phyloP scores from a whole-genome alignment of 2,113 vertebrate species.

The Azemiops feae region DNA sequence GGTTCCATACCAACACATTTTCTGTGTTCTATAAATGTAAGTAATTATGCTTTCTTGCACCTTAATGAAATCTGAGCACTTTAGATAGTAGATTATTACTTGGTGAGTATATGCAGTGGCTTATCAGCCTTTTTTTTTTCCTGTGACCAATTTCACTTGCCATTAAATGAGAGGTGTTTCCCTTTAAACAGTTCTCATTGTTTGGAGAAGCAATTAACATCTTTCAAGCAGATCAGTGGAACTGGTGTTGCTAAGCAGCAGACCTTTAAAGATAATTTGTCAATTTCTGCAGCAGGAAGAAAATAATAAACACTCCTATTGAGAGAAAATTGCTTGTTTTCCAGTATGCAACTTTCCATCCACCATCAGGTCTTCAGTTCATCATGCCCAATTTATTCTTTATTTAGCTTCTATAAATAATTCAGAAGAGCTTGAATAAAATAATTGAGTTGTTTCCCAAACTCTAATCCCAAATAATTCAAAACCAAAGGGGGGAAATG shows the following conservation, averaged over 20 bases:
- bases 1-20: not conserved
- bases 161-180: slow-evolving; percentile 43
- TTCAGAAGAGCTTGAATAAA: slow-evolving; percentile 69
- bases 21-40: not conserved
- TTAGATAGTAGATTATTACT: not conserved
- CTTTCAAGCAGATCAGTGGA: slow-evolving; percentile 52
- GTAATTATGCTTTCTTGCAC: not conserved
- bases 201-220: slow-evolving; percentile 55
- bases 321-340: slow-evolving; percentile 72
- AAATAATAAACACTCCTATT: slow-evolving; percentile 73
- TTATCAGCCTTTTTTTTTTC: too few species aligned
- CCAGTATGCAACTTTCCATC: slow-evolving; percentile 60
- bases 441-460: slow-evolving; percentile 70
- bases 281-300: slow-evolving; percentile 57
- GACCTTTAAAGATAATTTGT: slow-evolving; percentile 61
- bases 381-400: slow-evolving; percentile 71
- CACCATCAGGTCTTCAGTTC: slow-evolving; percentile 58
- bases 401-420: slow-evolving; percentile 76
- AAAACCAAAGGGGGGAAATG: slow-evolving; percentile 62
- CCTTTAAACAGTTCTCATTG: slow-evolving; percentile 48
- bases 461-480: slow-evolving; percentile 67
- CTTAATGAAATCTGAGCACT: not conserved
- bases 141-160: slow-evolving; percentile 6
- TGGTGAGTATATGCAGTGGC: not conserved
- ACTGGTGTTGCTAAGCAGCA: slow-evolving; percentile 64